Conservation (phyloP, 2,797 vertebrate species). For the Syngnathus rostellatus region DNA sequence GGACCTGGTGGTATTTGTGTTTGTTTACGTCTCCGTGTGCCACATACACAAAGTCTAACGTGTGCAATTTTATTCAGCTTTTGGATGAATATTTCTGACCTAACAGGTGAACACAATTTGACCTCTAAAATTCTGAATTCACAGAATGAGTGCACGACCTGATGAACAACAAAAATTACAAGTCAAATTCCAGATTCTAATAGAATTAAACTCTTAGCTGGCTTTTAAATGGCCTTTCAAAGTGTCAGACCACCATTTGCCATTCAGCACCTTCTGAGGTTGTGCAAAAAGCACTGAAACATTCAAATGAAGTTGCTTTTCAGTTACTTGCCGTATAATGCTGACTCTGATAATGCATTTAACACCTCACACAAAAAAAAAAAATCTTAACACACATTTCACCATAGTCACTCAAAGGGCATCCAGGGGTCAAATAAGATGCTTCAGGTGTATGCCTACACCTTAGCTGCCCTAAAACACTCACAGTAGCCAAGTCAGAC, state of each 20-base stretch:
- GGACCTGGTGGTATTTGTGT: too few relatives aligned
- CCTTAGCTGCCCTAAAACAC: not conserved
- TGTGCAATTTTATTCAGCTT: too few relatives aligned
- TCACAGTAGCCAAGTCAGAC: not conserved
- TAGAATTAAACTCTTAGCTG: not conserved
- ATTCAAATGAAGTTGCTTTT: not conserved
- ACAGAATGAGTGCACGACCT: too few relatives aligned
- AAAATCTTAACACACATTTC: too few relatives aligned
- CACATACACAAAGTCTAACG: not conserved
- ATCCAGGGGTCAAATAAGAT: slow-evolving; percentile 44
- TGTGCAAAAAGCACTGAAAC: not conserved
- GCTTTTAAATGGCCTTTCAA: too few relatives aligned
- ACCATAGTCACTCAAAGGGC: slow-evolving; percentile 23
- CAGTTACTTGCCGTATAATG: not conserved
- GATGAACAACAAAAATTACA: not conserved
- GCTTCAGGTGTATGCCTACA: slow-evolving; percentile 22
- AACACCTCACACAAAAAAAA: not conserved
- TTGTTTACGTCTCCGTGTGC: not conserved
- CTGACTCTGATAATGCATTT: not conserved
- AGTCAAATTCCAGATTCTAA: not conserved
- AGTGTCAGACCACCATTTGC: too few relatives aligned
- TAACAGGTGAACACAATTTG: too few relatives aligned
- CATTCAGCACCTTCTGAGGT: not conserved
- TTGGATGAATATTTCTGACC: too few relatives aligned
- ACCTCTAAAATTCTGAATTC: too few relatives aligned